Conservation (phyloP, 2,797 vertebrate species). For the Oreochromis mossambicus region DNA sequence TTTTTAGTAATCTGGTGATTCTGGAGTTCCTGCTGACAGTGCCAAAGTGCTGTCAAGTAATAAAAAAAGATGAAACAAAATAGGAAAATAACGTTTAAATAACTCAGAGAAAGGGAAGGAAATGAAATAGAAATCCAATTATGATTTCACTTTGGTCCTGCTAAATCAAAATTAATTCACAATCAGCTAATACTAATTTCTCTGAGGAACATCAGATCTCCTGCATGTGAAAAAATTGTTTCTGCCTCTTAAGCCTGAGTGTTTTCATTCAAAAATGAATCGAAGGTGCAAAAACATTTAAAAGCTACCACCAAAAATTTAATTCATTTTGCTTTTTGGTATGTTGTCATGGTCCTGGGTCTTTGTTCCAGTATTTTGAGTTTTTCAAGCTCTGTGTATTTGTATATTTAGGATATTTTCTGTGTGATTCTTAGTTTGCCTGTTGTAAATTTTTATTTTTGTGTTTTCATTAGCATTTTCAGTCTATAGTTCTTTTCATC, state of each 20-base stretch:
- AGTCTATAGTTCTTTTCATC: background rate
- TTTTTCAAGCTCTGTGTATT: background rate
- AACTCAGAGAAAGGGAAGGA: background rate
- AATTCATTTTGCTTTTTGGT: background rate
- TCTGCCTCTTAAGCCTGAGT: background rate
- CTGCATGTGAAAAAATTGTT: background rate
- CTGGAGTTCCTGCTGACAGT: constrained; percentile 5
- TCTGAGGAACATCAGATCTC: background rate
- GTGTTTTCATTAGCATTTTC: background rate
- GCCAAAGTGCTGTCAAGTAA: background rate
- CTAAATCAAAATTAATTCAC: constrained; percentile 5
- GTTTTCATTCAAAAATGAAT: background rate
- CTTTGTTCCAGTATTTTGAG: background rate
- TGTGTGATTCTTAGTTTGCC: background rate
- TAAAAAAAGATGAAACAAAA: background rate
- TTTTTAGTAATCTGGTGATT: background rate
- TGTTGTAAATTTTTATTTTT: background rate
- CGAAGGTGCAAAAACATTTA: fast-evolving
- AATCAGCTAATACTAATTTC: constrained; percentile 1
- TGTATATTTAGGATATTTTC: background rate
- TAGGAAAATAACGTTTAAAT: constrained; percentile 2
- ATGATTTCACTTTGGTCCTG: constrained; percentile 1
- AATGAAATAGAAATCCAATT: constrained; percentile 15
- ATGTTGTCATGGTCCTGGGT: background rate
- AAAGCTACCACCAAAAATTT: background rate